Percentiles rank a stretch among this genome's conserved stretches.
Evolutionary conservation across 2,888 invertebrate species (phyloP).

Genomic region (Rhagium mordax): DNA sequence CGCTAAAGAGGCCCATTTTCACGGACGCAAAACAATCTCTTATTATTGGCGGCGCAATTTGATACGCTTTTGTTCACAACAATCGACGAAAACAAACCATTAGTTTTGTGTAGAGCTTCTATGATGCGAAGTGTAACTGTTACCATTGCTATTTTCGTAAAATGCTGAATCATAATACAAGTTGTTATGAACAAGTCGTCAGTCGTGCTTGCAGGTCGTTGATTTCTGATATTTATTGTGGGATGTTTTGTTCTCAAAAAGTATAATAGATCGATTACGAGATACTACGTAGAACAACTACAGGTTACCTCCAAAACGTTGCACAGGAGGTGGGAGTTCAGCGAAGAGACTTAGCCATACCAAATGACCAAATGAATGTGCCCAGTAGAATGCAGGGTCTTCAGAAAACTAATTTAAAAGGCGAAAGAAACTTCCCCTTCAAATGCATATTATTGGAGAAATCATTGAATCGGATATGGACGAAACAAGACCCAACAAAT

Average conservation of each 20-base stretch:
- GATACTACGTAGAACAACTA: not conserved
- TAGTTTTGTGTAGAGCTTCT: constrained; percentile 4
- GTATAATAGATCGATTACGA: not conserved
- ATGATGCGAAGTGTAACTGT: constrained; percentile 7
- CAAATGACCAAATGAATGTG: too few species aligned
- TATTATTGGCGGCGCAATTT: not conserved
- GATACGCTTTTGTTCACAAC: not conserved
- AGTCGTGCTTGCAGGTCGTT: not conserved
- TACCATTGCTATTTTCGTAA: not conserved
- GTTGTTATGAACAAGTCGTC: not conserved
- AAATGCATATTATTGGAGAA: too few species aligned
- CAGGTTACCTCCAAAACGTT: too few species aligned
- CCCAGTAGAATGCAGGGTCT: too few species aligned
- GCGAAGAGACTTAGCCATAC: too few species aligned
- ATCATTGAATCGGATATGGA: too few species aligned
- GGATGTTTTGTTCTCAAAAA: not conserved
- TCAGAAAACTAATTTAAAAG: too few species aligned
- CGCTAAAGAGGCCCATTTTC: too few species aligned
- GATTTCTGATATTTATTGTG: constrained; percentile 10
- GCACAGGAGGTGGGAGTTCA: too few species aligned
- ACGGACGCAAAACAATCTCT: too few species aligned
- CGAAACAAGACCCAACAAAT: too few species aligned
- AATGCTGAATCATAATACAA: constrained; percentile 14
- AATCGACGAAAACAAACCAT: not conserved
- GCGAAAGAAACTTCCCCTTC: too few species aligned